Percentiles rank a stretch among this genome's conserved stretches.
phyloP scores from a whole-genome alignment of 2,888 invertebrate genomes.

The Orthosia incerta region DNA sequence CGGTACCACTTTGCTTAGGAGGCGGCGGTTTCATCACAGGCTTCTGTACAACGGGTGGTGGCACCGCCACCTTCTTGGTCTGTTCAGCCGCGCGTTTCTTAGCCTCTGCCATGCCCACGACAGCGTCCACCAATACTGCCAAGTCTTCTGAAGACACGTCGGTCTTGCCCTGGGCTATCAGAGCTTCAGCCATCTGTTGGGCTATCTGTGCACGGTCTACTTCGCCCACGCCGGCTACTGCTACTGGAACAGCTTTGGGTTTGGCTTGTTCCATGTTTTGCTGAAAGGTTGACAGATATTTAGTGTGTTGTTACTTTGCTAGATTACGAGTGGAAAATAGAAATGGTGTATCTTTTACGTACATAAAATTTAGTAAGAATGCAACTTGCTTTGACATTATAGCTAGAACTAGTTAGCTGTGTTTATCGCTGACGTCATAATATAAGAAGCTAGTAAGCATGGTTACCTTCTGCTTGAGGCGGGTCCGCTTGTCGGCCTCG shows the following conservation, averaged over 20 bases:
- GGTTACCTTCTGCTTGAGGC: constrained; percentile 11
- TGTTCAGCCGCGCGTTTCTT: constrained; percentile 82
- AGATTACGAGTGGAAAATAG: no score
- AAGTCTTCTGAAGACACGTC: constrained; percentile 95
- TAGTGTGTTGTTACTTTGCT: not conserved
- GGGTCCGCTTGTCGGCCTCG: constrained; percentile 88
- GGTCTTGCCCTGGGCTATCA: constrained; percentile 95
- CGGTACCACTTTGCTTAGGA: constrained; percentile 64
- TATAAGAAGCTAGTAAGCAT: no score
- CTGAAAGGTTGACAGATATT: constrained; percentile 12
- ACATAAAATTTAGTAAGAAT: no score
- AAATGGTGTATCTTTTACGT: no score
- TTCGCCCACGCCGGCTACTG: constrained; percentile 93
- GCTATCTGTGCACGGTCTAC: constrained; percentile 95
- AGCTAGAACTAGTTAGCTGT: no score
- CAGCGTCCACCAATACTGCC: constrained; percentile 95
- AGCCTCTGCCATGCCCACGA: constrained; percentile 90
- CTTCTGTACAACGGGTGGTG: constrained; percentile 17
- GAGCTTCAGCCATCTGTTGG: constrained; percentile 94
- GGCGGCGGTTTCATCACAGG: not conserved
- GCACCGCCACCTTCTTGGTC: constrained; percentile 61
- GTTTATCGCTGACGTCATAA: no score
- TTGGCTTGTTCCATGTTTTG: constrained; percentile 70
- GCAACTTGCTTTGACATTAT: no score
- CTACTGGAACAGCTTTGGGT: constrained; percentile 92